A percentile compares a stretch with the other conserved stretches of the same genome.
Evolutionary conservation across 2,113 vertebrate species (phyloP).

Genomic region (Sapajus apella): DNA sequence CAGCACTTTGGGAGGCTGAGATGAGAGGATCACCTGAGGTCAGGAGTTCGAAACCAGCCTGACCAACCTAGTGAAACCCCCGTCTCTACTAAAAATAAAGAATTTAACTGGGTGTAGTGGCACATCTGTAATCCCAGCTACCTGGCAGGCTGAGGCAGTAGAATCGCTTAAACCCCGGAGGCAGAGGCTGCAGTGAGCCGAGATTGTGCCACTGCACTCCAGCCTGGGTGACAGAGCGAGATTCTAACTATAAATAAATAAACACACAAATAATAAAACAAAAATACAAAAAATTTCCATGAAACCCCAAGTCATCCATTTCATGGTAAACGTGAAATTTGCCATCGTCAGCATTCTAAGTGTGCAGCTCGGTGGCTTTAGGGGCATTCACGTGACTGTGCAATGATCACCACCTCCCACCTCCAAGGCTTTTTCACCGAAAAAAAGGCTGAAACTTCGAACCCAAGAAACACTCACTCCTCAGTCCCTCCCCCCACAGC

Average conservation of each 20-base stretch:
- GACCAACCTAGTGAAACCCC: no score
- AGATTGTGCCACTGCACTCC: no score
- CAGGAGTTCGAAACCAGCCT: no score
- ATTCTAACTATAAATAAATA: not conserved
- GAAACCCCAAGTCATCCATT: not conserved
- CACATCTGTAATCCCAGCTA: no score
- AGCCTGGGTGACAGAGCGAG: no score
- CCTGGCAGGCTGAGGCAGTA: no score
- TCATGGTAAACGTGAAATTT: not conserved
- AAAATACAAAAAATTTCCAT: not conserved
- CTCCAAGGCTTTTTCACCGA: not conserved
- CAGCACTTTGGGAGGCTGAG: no score
- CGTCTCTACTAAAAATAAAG: no score
- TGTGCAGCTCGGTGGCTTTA: not conserved
- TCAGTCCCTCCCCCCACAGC: no score
- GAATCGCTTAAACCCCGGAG: fast-evolving
- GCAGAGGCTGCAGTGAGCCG: no score
- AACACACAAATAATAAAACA: not conserved
- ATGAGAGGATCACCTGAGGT: fast-evolving
- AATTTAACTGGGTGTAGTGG: no score
- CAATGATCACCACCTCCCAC: not conserved
- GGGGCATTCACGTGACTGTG: fast-evolving
- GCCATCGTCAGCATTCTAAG: not conserved
- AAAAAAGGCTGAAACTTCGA: not conserved
- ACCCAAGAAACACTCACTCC: not conserved